A percentile compares a stretch with the other conserved stretches of the same genome.
Conservation (phyloP, 2,888 invertebrate genomes). For the Odontocerum albicorne region DNA sequence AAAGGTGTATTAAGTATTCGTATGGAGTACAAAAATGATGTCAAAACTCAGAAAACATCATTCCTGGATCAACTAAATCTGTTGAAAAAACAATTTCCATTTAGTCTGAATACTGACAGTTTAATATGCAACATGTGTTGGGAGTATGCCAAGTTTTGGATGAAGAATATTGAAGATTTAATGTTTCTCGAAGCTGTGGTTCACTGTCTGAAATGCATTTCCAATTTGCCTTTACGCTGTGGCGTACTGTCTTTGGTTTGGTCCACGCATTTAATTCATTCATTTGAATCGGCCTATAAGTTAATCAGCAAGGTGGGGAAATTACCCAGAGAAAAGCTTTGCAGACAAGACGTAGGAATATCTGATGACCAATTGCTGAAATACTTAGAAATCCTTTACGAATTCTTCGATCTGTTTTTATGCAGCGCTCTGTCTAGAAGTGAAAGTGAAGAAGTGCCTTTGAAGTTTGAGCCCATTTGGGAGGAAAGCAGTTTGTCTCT, state of each 20-base stretch:
- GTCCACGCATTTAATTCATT: conserved; percentile 84
- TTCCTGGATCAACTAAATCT: conserved; percentile 65
- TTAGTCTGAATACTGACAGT: conserved; percentile 77
- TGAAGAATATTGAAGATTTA: conserved; percentile 69
- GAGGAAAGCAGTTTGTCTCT: conserved; percentile 69
- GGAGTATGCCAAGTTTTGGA: conserved; percentile 90
- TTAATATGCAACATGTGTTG: conserved; percentile 86
- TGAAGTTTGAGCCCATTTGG: conserved; percentile 67
- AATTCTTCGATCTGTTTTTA: conserved; percentile 54
- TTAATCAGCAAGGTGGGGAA: conserved; percentile 81
- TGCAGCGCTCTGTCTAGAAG: conserved; percentile 47
- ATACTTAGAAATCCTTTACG: conserved; percentile 52
- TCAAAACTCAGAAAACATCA: conserved; percentile 39
- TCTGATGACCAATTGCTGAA: conserved; percentile 62
- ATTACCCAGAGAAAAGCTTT: conserved; percentile 82
- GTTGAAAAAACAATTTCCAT: conserved; percentile 79
- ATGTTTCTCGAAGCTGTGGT: conserved; percentile 71
- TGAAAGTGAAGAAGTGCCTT: conserved; percentile 44
- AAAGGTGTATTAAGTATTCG: conserved; percentile 26
- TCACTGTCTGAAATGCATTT: conserved; percentile 66
- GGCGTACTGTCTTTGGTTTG: conserved; percentile 86
- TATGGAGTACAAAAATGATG: conserved; percentile 4
- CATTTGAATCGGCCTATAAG: conserved; percentile 73
- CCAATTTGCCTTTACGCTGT: conserved; percentile 66
- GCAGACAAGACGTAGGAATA: conserved; percentile 74